These are phyloP conservation scores for Danionella dracula DNA, from an alignment of 2,797 vertebrate genomes.

Conservation along the genomic window DNA sequence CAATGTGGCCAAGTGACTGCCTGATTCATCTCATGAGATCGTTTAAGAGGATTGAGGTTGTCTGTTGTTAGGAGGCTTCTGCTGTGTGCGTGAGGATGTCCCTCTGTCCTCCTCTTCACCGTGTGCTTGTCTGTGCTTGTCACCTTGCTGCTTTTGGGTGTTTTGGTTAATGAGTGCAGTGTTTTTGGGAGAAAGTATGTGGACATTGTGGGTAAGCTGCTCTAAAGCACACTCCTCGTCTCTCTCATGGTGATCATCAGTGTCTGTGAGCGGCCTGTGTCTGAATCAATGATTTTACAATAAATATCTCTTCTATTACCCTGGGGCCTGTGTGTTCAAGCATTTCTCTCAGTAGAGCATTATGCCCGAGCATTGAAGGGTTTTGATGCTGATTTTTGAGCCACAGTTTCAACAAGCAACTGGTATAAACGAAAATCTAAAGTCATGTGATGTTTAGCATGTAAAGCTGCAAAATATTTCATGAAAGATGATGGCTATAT, in stretches of 20 bases:
- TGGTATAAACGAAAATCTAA: too few species aligned
- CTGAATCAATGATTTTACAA: background rate
- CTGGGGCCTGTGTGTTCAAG: too few species aligned
- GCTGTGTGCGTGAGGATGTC: background rate
- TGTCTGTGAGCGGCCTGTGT: background rate
- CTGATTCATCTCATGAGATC: slow-evolving; percentile 10
- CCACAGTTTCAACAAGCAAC: too few species aligned
- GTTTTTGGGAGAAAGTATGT: background rate
- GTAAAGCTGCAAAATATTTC: too few species aligned
- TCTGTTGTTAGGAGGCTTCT: background rate
- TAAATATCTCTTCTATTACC: slow-evolving; percentile 9
- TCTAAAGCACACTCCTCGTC: too few species aligned
- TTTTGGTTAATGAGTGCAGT: background rate
- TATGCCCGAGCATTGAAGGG: too few species aligned
- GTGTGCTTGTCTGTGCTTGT: background rate
- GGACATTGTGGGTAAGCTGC: too few species aligned
- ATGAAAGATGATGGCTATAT: too few species aligned
- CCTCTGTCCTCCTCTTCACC: background rate
- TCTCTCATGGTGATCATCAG: background rate
- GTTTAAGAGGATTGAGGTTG: background rate
- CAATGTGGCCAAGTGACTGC: slow-evolving; percentile 12
- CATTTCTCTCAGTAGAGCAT: too few species aligned
- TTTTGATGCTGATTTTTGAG: too few species aligned
- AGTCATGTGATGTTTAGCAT: too few species aligned
- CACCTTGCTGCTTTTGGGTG: background rate